Evolutionary conservation across 2,888 invertebrate species (phyloP), one percentile per base, ranked within the genome.

Genomic region (Sinhomidia bicolor): DNA sequence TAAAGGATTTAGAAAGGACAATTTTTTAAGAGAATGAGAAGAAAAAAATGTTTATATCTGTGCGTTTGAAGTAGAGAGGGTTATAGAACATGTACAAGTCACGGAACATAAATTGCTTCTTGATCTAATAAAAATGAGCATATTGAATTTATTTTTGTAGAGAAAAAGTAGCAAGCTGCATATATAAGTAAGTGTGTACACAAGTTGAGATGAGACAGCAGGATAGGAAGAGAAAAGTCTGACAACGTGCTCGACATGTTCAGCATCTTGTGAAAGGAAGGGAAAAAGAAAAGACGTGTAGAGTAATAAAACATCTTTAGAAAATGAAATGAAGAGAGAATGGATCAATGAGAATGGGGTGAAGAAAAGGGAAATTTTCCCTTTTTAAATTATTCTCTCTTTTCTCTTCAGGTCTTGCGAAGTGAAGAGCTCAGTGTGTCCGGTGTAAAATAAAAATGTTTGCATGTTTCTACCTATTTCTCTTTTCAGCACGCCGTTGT

Each of bases 401-500:
- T 32, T 20, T 23, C 60, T 41, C 7, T 76, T 26, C 29, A 79
- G 36, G 20, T n/a, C n/a, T n/a, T n/a, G n/a, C n/a, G n/a, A n/a
- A n/a, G 36, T 60, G 60, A 29, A 79, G 47, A 3, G 7, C 14
- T 65, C 65, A 51, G 51, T 3, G n/a, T 57, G n/a, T 57, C 57
- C 17, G 14, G 12, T 12, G 7, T 12, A 47, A 54, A 54, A 54
- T 20, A 20, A 54, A 17, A 54, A 17, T n/a, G n/a, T n/a, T n/a
- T n/a, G n/a, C n/a, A n/a, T n/a, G n/a, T n/a, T n/a, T n/a, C n/a
- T n/a, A n/a, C n/a, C n/a, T n/a, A n/a, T n/a, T n/a, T n/a, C n/a
- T n/a, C 17, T 76, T 88, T 65, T n/a, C 44, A 90, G 90, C 57
- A 85, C 47, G 91, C 88, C 9, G 62, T 85, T 10, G 90, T 91